Evolutionary conservation across 2,797 vertebrate species (phyloP), one percentile per base, ranked within the genome.

Genomic region (Bradypodion ventrale): DNA sequence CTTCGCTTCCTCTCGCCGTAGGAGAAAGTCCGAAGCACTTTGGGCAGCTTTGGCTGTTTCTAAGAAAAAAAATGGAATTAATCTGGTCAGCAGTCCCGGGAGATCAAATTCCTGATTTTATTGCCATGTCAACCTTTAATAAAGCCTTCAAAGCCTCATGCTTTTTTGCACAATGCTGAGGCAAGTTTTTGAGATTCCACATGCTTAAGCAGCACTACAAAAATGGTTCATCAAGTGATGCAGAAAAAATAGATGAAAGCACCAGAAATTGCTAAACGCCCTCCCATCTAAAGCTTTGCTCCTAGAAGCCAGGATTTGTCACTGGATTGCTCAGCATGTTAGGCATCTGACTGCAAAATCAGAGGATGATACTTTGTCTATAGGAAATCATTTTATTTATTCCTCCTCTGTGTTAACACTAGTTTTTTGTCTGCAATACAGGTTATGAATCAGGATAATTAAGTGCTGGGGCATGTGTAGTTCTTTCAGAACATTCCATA

Each of bases 181-280:
- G 83, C 7, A 87, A 86, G 88, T 72, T n/a, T 49, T 89, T 52
- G 84, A 0, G 65, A 83, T 40, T 49, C 0, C 90, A 85, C 63
- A 87, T 90, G 88, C 78, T 66, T 56, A 85, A 90, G 89, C 89
- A 25, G 66, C 72, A 69, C 66, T 89, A 87, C 77, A 79, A 69
- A 90, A 93, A 89, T 89, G 79, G 92, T 90, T 91, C 89, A 90
- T 87, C 63, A 82, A 84, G 89, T 90, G 85, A 88, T 40, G 86
- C 29, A 70, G 52, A 7, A 52, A n/a, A n/a, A n/a, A n/a, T n/a
- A 80, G 42, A n/a, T 44, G 27, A 37, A 70, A 25, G 10, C 68
- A 46, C 29, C 35, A 62, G 52, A 62, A 37, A 13, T 49, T 56
- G 73, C 83, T 56, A 1, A 3, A 9, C 15, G 16, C 76, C 44